These are phyloP conservation scores for Pseudochirops cupreus DNA, from an alignment of 2,797 vertebrate genomes.

Conservation along the genomic window DNA sequence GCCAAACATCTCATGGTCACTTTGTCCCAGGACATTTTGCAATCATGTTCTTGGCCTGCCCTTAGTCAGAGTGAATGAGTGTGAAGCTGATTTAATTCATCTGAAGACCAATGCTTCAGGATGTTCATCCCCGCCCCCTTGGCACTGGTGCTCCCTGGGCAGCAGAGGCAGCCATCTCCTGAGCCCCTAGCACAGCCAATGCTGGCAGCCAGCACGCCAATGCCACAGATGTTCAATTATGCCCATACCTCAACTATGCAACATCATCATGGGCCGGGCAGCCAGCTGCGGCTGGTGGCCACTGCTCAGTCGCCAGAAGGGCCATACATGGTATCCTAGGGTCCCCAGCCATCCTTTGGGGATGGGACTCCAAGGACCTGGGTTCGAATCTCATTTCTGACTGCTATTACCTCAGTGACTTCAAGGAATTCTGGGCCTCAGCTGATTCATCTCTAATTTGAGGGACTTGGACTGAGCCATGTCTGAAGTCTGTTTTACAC, in stretches of 20 bases:
- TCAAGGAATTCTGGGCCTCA: background rate
- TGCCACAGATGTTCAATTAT: conserved; percentile 80
- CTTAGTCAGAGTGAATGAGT: background rate
- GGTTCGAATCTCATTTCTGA: background rate
- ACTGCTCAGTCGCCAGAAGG: background rate
- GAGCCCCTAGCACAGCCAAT: background rate
- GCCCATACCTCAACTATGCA: conserved; percentile 51
- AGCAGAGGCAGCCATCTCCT: background rate
- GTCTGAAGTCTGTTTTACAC: background rate
- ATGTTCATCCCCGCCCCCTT: background rate
- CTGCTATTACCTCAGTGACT: background rate
- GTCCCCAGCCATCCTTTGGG: background rate
- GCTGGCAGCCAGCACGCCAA: conserved; percentile 28
- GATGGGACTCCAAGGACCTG: background rate
- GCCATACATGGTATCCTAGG: background rate
- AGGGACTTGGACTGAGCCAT: background rate
- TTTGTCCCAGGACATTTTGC: background rate
- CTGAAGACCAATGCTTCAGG: background rate
- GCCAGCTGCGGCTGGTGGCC: conserved; percentile 57
- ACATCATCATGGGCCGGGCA: background rate
- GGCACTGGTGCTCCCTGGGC: background rate
- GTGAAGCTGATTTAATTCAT: background rate
- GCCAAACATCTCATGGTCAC: background rate
- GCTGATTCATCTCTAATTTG: background rate
- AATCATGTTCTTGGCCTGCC: background rate